phyloP scores from a whole-genome alignment of 2,797 vertebrate species.

The Anisognathus igniventris region DNA sequence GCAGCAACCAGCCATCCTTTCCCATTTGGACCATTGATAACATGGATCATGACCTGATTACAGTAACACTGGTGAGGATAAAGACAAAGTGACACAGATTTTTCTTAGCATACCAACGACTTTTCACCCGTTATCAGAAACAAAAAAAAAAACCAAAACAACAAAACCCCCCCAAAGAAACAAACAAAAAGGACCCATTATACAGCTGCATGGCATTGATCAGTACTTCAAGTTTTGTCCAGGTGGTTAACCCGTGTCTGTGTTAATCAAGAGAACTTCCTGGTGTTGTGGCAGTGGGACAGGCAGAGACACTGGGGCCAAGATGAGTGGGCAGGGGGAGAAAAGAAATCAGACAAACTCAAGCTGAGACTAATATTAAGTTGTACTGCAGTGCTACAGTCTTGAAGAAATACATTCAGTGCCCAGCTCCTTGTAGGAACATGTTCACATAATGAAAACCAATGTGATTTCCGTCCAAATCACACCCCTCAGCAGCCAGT shows the following conservation, averaged over 20 bases:
- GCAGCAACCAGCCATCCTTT: not conserved
- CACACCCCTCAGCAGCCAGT: not conserved
- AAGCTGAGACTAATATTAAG: not conserved
- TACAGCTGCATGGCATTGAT: not conserved
- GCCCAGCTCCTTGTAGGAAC: not conserved
- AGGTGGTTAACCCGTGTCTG: not conserved
- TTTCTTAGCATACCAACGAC: not conserved
- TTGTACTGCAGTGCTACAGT: fast-evolving
- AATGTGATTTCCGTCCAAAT: not conserved
- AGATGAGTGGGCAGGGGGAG: not conserved
- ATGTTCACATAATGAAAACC: not conserved
- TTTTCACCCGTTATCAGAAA: not conserved
- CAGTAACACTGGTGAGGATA: not conserved
- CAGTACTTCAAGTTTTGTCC: not conserved
- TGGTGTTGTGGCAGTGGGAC: not conserved
- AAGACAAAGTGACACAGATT: not conserved
- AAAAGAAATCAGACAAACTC: not conserved
- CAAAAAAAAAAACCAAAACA: not conserved
- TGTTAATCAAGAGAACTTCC: not conserved
- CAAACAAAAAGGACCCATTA: not conserved
- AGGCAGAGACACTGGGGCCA: not conserved
- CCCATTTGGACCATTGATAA: not conserved
- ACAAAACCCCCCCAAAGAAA: not conserved
- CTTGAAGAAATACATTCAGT: not conserved
- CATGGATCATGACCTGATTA: fast-evolving